Conservation (phyloP, 1,140 invertebrate genomes). For the Drosophila nebulosa region DNA sequence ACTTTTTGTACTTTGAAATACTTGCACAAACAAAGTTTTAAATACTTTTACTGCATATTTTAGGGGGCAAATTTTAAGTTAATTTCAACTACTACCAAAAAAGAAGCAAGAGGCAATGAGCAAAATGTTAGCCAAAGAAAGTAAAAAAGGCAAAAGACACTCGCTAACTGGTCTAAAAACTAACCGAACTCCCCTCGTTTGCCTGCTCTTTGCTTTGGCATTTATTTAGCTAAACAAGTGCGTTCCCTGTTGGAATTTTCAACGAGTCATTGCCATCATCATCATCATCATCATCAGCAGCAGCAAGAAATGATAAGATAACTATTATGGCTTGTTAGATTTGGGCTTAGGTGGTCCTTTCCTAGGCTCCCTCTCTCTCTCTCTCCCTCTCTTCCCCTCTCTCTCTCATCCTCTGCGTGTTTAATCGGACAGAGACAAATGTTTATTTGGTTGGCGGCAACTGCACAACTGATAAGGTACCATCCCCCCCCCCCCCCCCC, state of each 20-base stretch:
- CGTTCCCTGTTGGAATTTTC: constrained; percentile 37
- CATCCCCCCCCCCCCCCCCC: too few species aligned
- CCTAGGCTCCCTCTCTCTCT: constrained; percentile 10
- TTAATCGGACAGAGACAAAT: constrained; percentile 58
- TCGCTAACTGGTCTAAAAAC: too few species aligned
- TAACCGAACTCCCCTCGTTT: too few species aligned
- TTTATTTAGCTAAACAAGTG: constrained; percentile 50
- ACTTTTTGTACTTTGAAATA: too few species aligned
- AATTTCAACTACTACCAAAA: too few species aligned
- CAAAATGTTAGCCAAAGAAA: too few species aligned
- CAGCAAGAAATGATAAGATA: constrained; percentile 60
- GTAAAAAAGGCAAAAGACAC: too few species aligned
- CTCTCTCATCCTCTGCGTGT: not conserved
- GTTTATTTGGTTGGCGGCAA: constrained; percentile 53
- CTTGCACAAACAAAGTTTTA: too few species aligned
- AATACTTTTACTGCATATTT: too few species aligned
- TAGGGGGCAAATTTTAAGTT: too few species aligned
- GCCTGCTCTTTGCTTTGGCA: constrained; percentile 34
- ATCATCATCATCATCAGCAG: not conserved
- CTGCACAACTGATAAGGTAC: constrained; percentile 18
- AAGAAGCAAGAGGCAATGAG: too few species aligned
- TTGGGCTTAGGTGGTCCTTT: constrained; percentile 49
- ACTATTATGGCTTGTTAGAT: not conserved
- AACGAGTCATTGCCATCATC: constrained; percentile 45
- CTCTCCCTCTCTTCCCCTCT: not conserved